These are phyloP conservation scores for Phymorhynchus buccinoides DNA, from an alignment of 1,140 invertebrate species.

Conservation along the genomic window DNA sequence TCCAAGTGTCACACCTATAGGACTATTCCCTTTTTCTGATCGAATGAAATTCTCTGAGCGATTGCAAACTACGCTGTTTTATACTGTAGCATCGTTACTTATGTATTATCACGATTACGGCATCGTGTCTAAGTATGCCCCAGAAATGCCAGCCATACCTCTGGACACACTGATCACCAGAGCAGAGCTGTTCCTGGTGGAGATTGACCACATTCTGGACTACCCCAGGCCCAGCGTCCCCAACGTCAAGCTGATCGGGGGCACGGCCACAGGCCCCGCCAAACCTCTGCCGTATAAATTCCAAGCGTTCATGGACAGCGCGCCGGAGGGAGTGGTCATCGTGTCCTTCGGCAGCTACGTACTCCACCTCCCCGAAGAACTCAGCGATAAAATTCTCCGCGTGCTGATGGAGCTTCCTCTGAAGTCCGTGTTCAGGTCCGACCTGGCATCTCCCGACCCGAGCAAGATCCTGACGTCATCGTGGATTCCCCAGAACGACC, in stretches of 20 bases:
- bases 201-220: conserved; percentile 50
- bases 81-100: no score
- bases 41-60: not conserved
- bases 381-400: conserved; percentile 37
- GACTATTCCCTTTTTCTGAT: not conserved
- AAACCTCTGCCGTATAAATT: conserved; percentile 39
- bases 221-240: conserved; percentile 49
- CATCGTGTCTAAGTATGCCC: conserved; percentile 29
- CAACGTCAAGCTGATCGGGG: conserved; percentile 52
- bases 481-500: conserved; percentile 88
- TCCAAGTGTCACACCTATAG: not conserved
- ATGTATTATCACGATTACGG: not conserved
- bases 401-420: conserved; percentile 32
- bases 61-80: not conserved
- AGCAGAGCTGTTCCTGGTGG: conserved; percentile 45
- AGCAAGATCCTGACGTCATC: conserved; percentile 81
- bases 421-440: conserved; percentile 31
- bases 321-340: conserved; percentile 47
- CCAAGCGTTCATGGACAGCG: conserved; percentile 38
- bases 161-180: conserved; percentile 18
- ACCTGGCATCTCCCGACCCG: conserved; percentile 60
- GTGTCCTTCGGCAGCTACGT: conserved; percentile 49
- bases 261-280: conserved; percentile 33
- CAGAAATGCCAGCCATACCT: conserved; percentile 28
- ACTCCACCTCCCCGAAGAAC: not conserved